A percentile compares a stretch with the other conserved stretches of the same genome.
Conservation (phyloP, 2,797 vertebrate species). For the Prionace glauca region DNA sequence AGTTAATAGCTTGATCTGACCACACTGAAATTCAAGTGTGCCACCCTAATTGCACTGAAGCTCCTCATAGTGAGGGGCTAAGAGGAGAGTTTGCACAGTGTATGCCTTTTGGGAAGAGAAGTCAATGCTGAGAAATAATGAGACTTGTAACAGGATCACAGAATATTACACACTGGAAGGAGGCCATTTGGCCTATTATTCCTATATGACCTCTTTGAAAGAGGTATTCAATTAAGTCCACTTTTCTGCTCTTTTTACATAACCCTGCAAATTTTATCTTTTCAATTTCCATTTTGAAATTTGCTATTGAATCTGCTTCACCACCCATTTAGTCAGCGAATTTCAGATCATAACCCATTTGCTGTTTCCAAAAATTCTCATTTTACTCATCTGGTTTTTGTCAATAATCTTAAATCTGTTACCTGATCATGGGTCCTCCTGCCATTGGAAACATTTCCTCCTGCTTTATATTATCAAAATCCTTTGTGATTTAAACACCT, state of each 20-base stretch:
- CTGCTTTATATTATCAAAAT: not conserved
- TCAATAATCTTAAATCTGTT: not conserved
- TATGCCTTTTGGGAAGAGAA: not conserved
- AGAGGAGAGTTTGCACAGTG: not conserved
- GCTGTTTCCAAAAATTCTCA: not conserved
- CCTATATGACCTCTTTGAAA: not conserved
- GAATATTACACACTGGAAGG: not conserved
- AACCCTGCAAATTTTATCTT: not conserved
- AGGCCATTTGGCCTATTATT: not conserved
- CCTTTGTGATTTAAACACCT: not conserved
- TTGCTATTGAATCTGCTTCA: not conserved
- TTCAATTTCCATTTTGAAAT: not conserved
- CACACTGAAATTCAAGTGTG: not conserved
- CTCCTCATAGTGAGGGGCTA: not conserved
- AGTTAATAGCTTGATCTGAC: not conserved
- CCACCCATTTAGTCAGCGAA: not conserved
- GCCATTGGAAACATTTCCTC: not conserved
- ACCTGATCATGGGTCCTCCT: not conserved
- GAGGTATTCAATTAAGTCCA: not conserved
- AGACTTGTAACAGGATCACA: not conserved
- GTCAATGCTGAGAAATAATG: not conserved
- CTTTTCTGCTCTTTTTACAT: not conserved
- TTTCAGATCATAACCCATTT: not conserved
- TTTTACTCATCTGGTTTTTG: not conserved
- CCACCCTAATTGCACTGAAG: not conserved